Evolutionary conservation across 2,888 invertebrate genomes (phyloP).

Genomic region (Dicyrtoma fusca): DNA sequence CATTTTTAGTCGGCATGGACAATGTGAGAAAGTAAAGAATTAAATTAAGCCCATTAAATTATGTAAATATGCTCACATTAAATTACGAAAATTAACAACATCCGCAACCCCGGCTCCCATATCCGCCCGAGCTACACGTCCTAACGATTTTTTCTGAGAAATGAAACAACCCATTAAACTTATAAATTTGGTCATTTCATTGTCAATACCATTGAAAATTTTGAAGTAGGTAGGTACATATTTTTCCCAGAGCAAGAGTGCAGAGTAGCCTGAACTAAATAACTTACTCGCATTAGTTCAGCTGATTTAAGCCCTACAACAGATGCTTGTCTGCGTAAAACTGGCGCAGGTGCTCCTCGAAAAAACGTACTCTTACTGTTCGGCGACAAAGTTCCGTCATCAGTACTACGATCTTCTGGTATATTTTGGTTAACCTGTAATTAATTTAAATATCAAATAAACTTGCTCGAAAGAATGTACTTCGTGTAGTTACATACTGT

Average conservation of each 20-base stretch:
- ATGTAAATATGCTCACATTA: constrained; percentile 28
- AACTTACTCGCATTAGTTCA: constrained; percentile 36
- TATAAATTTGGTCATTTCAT: too few relatives aligned
- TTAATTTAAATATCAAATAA: too few relatives aligned
- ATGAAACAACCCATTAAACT: too few relatives aligned
- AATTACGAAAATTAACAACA: constrained; percentile 27
- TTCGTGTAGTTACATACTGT: too few relatives aligned
- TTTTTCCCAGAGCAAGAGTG: too few relatives aligned
- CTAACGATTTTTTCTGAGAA: constrained; percentile 33
- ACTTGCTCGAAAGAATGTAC: not conserved
- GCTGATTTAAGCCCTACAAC: constrained; percentile 31
- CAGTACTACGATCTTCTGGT: not conserved
- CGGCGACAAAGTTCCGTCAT: not conserved
- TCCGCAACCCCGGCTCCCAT: constrained; percentile 28
- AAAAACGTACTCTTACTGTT: constrained; percentile 11
- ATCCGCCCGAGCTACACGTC: constrained; percentile 20
- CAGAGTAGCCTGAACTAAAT: too few relatives aligned
- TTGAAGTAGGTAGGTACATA: not conserved
- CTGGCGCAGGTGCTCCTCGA: not conserved
- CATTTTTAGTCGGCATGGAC: constrained; percentile 9
- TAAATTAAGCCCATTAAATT: not conserved
- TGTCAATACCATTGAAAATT: too few relatives aligned
- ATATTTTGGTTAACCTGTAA: too few relatives aligned
- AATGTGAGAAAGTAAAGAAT: not conserved
- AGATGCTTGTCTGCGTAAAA: constrained; percentile 9